A percentile compares a stretch with the other conserved stretches of the same genome.
phyloP scores from a whole-genome alignment of 2,888 invertebrate species.

The Acanthoscelides obtectus region DNA sequence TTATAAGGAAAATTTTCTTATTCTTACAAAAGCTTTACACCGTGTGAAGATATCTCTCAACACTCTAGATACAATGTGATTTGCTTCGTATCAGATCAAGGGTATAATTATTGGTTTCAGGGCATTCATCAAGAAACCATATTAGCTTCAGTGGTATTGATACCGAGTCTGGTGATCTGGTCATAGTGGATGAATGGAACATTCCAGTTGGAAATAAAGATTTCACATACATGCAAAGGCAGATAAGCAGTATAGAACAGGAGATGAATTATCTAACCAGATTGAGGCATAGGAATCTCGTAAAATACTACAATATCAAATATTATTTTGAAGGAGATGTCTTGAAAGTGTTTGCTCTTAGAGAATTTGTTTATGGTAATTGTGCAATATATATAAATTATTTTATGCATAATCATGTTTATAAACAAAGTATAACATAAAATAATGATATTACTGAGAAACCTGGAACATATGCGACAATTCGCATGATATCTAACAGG shows the following conservation, averaged over 20 bases:
- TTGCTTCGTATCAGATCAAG: background rate
- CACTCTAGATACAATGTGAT: background rate
- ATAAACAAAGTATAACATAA: too few species aligned
- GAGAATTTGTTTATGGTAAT: constrained; percentile 60
- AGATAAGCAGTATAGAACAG: constrained; percentile 68
- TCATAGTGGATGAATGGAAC: constrained; percentile 75
- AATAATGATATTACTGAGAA: too few species aligned
- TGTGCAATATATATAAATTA: constrained; percentile 2
- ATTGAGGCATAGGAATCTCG: constrained; percentile 66
- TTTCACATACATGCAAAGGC: constrained; percentile 48
- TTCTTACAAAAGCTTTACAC: too few species aligned
- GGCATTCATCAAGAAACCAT: constrained; percentile 70
- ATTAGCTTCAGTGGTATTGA: constrained; percentile 75
- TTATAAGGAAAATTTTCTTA: too few species aligned
- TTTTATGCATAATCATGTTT: too few species aligned
- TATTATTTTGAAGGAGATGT: constrained; percentile 57
- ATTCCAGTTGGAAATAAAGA: constrained; percentile 49
- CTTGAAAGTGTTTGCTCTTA: constrained; percentile 62
- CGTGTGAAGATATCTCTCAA: too few species aligned
- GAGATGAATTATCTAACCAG: constrained; percentile 69
- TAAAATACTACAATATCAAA: constrained; percentile 72
- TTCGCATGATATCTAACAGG: too few species aligned
- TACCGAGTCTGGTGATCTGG: constrained; percentile 63
- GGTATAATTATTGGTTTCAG: constrained; percentile 44
- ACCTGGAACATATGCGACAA: too few species aligned